Evolutionary conservation across 2,797 vertebrate species (phyloP).

Genomic region (Leptodactylus fallax): DNA sequence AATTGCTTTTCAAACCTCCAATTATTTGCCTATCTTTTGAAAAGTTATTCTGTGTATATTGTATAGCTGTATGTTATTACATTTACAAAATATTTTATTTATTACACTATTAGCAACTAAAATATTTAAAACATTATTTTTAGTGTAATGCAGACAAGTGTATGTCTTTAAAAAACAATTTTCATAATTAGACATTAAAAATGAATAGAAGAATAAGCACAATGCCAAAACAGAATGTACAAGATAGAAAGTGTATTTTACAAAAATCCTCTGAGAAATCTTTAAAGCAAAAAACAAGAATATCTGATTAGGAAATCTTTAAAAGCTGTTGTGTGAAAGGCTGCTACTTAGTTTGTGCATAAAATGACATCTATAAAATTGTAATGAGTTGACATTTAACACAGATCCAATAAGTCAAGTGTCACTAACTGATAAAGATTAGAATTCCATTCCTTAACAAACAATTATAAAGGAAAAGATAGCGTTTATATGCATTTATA

Average conservation of each 20-base stretch:
- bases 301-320: constrained; percentile 9
- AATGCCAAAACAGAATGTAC: constrained; percentile 50
- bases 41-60: too few relatives aligned
- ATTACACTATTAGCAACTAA: too few relatives aligned
- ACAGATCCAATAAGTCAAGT: constrained; percentile 57
- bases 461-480: not conserved
- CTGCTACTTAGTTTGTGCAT: constrained; percentile 55
- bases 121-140: too few relatives aligned
- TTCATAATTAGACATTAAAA: constrained; percentile 48
- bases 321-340: constrained; percentile 51
- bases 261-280: constrained; percentile 60
- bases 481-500: too few relatives aligned
- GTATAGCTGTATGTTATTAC: too few relatives aligned
- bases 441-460: not conserved
- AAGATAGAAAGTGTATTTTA: constrained; percentile 69
- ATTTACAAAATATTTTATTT: too few relatives aligned
- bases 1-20: too few relatives aligned
- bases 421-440: constrained; percentile 33
- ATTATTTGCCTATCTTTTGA: too few relatives aligned
- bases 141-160: too few relatives aligned
- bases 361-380: constrained; percentile 66
- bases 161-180: not conserved
- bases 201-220: constrained; percentile 54
- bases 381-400: constrained; percentile 67
- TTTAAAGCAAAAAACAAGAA: constrained; percentile 56